Evolutionary conservation across 2,888 invertebrate genomes (phyloP).

Genomic region (Acrocyrtus sp.): DNA sequence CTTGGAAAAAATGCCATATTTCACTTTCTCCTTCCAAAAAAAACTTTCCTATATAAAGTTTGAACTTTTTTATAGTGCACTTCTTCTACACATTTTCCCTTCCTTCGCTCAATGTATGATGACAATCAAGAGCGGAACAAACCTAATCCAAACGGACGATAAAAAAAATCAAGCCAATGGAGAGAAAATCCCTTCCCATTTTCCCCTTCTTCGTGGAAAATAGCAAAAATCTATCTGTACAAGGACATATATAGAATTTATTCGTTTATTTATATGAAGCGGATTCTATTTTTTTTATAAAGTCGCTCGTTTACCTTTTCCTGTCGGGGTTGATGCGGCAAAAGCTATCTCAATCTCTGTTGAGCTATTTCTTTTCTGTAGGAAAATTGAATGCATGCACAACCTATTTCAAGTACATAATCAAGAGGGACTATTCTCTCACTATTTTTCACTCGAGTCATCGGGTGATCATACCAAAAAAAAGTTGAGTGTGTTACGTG

Average conservation of each 20-base stretch:
- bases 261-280: too few species aligned
- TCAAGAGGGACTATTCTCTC: not conserved
- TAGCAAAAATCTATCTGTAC: too few species aligned
- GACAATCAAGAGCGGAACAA: conserved; percentile 50
- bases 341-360: too few species aligned
- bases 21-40: not conserved
- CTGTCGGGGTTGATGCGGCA: too few species aligned
- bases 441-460: too few species aligned
- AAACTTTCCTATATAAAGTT: not conserved
- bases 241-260: too few species aligned
- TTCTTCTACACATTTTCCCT: not conserved
- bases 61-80: not conserved
- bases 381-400: too few species aligned
- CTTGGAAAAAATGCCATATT: conserved; percentile 26
- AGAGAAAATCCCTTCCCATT: conserved; percentile 42
- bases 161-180: conserved; percentile 47
- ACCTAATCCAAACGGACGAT: conserved; percentile 51
- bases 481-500: too few species aligned
- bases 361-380: too few species aligned
- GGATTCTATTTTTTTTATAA: too few species aligned
- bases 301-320: not conserved
- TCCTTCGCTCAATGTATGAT: too few species aligned
- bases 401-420: not conserved
- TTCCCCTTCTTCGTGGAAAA: conserved; percentile 1
- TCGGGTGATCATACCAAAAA: too few species aligned